Base-by-base conservation (phyloP, 92 coral and sea anemone genomes). In the Zoanthus solanderi region DNA sequence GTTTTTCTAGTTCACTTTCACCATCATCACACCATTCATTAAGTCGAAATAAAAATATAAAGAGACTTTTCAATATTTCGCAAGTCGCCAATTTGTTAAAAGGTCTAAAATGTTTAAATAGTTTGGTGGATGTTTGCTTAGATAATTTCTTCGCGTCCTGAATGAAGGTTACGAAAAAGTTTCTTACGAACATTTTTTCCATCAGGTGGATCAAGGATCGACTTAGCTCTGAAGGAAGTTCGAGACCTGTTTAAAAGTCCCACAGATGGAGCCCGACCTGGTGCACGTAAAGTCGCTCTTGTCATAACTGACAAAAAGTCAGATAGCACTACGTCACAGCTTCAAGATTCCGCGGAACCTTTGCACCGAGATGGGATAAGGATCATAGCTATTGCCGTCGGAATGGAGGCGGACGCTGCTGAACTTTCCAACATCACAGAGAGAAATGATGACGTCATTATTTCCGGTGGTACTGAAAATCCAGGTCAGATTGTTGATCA, bases 181-280 rank as follows among this genome's bases (percentile, higher is more conserved):
- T 50, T 50, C 1, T 50, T 7, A 50, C 56, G 9, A 50, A 50
- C 12, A 50, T 63, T 63, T 63, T 63, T 18, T 6, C 7, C 13
- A 9, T 47, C 18, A 81, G 85, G 85, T 81, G 75, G 75, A n/a
- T 72, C 92, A 60, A 86, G 90, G 50, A 78, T 90, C 37, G 92
- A 90, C 76, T 79, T 77, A 10, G 92, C 92, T 10, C 54, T 90
- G 75, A 57, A 88, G 61, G 88, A 78, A 71, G 88, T 86, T 9
- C 84, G 63, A 16, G 79, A 86, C 34, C 72, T 90, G 67, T 86
- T 90, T 53, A 79, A 29, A 32, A 44, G 37, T 79, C 71, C 83
- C 60, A 83, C 88, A 34, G 67, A 83, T 37, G 89, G 90, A 13
- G 88, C 89, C 16, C 90, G 92, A 14, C 83, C 90, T 13, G 90